Conservation (phyloP, 1,140 invertebrate genomes). For the Catajapyx aquilonaris region DNA sequence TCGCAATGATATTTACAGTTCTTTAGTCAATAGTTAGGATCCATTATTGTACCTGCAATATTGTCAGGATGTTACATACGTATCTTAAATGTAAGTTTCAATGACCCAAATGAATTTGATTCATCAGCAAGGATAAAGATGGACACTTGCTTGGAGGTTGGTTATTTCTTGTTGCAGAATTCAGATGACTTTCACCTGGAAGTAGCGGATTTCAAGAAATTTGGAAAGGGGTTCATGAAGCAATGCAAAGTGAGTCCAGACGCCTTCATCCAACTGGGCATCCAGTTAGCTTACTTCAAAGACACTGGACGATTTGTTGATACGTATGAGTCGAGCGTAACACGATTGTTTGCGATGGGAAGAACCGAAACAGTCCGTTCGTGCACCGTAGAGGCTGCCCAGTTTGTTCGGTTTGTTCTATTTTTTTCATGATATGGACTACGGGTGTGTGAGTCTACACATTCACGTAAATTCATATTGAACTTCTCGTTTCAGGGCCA, state of each 20-base stretch:
- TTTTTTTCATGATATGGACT: slow-evolving; percentile 1
- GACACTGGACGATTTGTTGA: slow-evolving; percentile 18
- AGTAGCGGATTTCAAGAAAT: not conserved
- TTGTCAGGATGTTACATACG: too few species aligned
- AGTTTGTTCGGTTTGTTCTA: slow-evolving; percentile 14
- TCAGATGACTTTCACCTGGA: not conserved
- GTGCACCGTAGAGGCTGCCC: slow-evolving; percentile 15
- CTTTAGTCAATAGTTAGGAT: too few species aligned
- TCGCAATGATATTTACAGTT: too few species aligned
- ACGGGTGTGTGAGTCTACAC: not conserved
- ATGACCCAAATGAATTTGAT: too few species aligned
- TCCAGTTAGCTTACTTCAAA: slow-evolving; percentile 21
- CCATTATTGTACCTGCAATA: too few species aligned
- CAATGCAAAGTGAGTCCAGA: slow-evolving; percentile 25
- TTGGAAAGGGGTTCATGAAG: slow-evolving; percentile 28
- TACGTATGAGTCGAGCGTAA: slow-evolving; percentile 23
- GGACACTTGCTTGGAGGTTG: too few species aligned
- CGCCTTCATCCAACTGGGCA: slow-evolving; percentile 21
- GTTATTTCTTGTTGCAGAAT: too few species aligned
- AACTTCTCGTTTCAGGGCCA: slow-evolving; percentile 15
- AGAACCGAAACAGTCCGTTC: slow-evolving; percentile 22
- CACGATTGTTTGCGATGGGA: slow-evolving; percentile 19
- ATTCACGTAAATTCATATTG: not conserved
- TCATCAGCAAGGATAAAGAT: too few species aligned
- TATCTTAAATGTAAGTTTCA: too few species aligned